These are phyloP conservation scores for Marisa cornuarietis DNA, from an alignment of 1,140 invertebrate species.

Conservation along the genomic window DNA sequence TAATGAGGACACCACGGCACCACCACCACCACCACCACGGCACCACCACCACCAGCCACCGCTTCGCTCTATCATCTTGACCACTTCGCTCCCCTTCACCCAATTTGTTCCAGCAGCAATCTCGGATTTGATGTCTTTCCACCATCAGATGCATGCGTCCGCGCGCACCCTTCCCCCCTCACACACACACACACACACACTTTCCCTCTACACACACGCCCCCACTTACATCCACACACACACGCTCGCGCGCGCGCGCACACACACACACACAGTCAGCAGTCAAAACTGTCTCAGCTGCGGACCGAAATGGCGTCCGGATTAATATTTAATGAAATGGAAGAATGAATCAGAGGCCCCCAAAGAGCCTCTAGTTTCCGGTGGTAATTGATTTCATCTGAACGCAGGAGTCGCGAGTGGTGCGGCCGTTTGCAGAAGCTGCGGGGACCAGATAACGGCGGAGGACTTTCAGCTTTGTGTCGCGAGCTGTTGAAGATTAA, in stretches of 20 bases:
- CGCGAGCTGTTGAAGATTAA: background rate
- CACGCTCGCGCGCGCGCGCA: background rate
- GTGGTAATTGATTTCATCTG: conserved; percentile 21
- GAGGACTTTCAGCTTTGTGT: background rate
- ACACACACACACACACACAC: background rate
- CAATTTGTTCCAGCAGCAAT: too few relatives aligned
- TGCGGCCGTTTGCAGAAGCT: background rate
- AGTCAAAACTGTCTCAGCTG: too few relatives aligned
- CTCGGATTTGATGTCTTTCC: too few relatives aligned
- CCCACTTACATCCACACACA: background rate
- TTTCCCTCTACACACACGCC: background rate
- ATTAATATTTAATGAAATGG: conserved; percentile 10
- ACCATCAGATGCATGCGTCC: too few relatives aligned
- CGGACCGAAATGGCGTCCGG: background rate
- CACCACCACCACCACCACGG: too few relatives aligned
- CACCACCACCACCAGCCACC: too few relatives aligned
- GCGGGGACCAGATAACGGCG: background rate
- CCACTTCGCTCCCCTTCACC: too few relatives aligned
- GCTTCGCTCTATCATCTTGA: too few relatives aligned
- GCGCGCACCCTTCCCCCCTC: background rate
- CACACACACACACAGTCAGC: background rate
- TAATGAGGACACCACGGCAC: too few relatives aligned
- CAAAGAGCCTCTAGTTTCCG: conserved; percentile 16
- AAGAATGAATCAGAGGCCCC: conserved; percentile 9
- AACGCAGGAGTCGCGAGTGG: too few relatives aligned